Conservation (phyloP, 2,113 vertebrate species). For the Rhagologus leucostigma region DNA sequence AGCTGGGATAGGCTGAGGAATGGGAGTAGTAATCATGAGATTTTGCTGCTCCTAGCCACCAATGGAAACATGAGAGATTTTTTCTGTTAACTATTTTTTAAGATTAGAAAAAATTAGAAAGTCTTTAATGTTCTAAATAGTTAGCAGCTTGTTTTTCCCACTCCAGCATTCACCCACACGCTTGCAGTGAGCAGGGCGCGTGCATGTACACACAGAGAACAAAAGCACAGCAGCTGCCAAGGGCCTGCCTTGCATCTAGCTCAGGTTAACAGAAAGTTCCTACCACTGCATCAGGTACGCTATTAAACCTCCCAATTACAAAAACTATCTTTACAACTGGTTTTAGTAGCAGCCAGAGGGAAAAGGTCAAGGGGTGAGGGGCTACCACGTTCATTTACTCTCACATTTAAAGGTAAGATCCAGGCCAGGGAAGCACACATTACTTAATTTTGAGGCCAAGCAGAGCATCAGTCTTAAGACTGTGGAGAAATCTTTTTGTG, state of each 20-base stretch:
- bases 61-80: background rate
- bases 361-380: background rate
- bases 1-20: background rate
- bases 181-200: background rate
- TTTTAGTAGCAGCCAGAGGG: background rate
- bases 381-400: fast-evolving
- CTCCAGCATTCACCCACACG: background rate
- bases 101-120: background rate
- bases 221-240: background rate
- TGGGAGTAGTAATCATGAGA: background rate
- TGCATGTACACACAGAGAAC: background rate
- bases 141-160: background rate
- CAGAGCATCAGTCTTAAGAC: background rate
- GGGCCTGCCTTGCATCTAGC: background rate
- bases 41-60: background rate
- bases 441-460: background rate
- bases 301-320: background rate
- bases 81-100: background rate
- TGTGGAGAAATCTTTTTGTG: background rate
- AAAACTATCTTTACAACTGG: background rate
- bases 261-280: background rate
- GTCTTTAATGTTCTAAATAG: background rate
- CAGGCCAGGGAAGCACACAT: fast-evolving
- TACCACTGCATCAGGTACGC: background rate
- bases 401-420: background rate